These are phyloP conservation scores for Callinectes sapidus DNA, from an alignment of 2,888 invertebrate genomes.

Conservation along the genomic window DNA sequence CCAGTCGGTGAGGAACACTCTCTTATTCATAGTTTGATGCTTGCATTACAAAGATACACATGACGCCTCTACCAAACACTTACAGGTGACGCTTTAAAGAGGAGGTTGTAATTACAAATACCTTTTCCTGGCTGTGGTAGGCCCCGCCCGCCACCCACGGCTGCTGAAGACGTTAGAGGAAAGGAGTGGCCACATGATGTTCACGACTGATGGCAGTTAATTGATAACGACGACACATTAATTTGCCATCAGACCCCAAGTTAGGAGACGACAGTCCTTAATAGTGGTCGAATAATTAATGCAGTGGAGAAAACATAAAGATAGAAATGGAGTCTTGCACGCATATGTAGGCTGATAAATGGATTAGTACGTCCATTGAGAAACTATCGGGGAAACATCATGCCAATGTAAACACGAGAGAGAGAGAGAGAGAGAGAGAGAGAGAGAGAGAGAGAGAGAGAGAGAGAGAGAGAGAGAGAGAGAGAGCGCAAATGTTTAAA, in stretches of 20 bases:
- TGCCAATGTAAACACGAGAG: constrained; percentile 19
- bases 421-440: constrained; percentile 30
- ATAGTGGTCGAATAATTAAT: not conserved
- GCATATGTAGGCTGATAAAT: not conserved
- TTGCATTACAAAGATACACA: not conserved
- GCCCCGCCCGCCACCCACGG: constrained; percentile 11
- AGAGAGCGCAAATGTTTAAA: not conserved
- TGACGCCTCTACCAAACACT: not conserved
- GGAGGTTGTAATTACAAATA: not conserved
- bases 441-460: constrained; percentile 49
- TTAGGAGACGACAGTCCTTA: not conserved
- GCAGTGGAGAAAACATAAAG: constrained; percentile 25
- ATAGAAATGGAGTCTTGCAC: constrained; percentile 9
- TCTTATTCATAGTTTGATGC: not conserved
- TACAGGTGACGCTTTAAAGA: not conserved
- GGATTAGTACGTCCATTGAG: not conserved
- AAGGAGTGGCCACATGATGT: constrained; percentile 22
- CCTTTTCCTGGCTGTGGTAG: not conserved
- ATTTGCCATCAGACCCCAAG: constrained; percentile 46
- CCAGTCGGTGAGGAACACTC: not conserved
- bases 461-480: constrained; percentile 33
- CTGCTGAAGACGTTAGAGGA: constrained; percentile 35
- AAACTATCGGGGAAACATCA: not conserved
- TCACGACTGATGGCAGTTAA: constrained; percentile 51
- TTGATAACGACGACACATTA: constrained; percentile 55